phyloP scores from a whole-genome alignment of 2,888 invertebrate genomes.

The Branchellion lobata region DNA sequence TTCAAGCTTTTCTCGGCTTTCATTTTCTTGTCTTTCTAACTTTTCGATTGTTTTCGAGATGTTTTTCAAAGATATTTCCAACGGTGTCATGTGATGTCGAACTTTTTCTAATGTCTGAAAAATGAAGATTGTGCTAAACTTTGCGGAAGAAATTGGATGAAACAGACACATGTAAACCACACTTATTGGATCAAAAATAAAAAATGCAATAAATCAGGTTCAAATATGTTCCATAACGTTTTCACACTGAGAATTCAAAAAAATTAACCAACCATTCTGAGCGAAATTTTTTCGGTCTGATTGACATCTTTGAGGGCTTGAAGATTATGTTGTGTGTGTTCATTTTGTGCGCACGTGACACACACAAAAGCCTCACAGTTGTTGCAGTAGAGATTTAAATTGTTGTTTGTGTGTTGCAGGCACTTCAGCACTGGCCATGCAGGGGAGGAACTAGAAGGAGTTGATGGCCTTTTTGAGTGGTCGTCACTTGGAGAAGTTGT shows the following conservation, averaged over 20 bases:
- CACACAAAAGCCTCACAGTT: not conserved
- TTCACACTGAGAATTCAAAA: too few relatives aligned
- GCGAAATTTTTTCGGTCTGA: not conserved
- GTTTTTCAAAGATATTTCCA: conserved; percentile 32
- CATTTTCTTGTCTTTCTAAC: conserved; percentile 44
- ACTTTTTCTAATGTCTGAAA: not conserved
- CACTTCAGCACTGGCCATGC: too few relatives aligned
- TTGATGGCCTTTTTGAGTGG: too few relatives aligned
- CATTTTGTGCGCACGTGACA: not conserved
- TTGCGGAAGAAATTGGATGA: too few relatives aligned
- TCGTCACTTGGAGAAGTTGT: too few relatives aligned
- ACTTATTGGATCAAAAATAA: too few relatives aligned
- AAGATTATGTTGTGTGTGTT: not conserved
- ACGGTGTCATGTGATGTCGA: not conserved
- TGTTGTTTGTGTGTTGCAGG: not conserved
- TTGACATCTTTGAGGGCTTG: not conserved
- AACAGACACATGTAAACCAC: too few relatives aligned
- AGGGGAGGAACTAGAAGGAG: too few relatives aligned
- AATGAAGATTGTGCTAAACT: not conserved
- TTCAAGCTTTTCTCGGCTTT: conserved; percentile 57
- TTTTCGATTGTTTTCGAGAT: conserved; percentile 35
- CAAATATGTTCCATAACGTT: too few relatives aligned
- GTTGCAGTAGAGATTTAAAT: not conserved
- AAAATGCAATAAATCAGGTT: too few relatives aligned
- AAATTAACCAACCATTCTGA: not conserved